Evolutionary conservation across 2,113 vertebrate species (phyloP).

Genomic region (Corydoras sp.): DNA sequence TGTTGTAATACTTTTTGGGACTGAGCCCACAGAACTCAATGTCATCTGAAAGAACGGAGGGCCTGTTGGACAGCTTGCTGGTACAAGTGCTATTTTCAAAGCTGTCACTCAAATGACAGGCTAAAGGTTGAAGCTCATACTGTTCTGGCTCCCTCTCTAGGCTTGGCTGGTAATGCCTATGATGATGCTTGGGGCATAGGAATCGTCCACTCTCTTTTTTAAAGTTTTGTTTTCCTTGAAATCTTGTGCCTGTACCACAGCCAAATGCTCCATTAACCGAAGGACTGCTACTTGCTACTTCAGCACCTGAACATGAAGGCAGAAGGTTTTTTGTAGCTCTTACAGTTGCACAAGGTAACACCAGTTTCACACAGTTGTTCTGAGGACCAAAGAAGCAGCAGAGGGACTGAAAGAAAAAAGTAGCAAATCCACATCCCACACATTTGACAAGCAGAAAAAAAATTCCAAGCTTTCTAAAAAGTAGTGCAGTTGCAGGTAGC

Average conservation of each 20-base stretch:
- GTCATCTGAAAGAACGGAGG: slow-evolving; percentile 90
- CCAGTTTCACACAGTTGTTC: slow-evolving; percentile 85
- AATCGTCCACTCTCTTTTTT: slow-evolving; percentile 65
- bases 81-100: slow-evolving; percentile 98
- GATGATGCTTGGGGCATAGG: slow-evolving; percentile 59
- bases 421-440: slow-evolving; percentile 92
- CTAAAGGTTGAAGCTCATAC: slow-evolving; percentile 89
- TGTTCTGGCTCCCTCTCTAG: slow-evolving; percentile 76
- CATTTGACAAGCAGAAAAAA: slow-evolving; percentile 92
- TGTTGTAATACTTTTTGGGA: slow-evolving; percentile 51
- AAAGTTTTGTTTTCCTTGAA: slow-evolving; percentile 65
- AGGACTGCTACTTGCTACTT: slow-evolving; percentile 45
- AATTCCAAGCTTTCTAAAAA: slow-evolving; percentile 88
- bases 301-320: slow-evolving; percentile 51
- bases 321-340: slow-evolving; percentile 51
- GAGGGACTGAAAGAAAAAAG: slow-evolving; percentile 94
- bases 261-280: slow-evolving; percentile 72
- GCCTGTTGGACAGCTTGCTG: slow-evolving; percentile 91
- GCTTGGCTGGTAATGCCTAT: slow-evolving; percentile 50
- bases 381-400: slow-evolving; percentile 95
- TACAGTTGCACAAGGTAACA: slow-evolving; percentile 76
- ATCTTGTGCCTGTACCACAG: slow-evolving; percentile 55
- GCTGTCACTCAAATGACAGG: slow-evolving; percentile 86
- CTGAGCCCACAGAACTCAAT: slow-evolving; percentile 75
- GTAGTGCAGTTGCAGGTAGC: slow-evolving; percentile 83